These are phyloP conservation scores for Scaeva pyrastri DNA, from an alignment of 2,888 invertebrate genomes.

Conservation along the genomic window DNA sequence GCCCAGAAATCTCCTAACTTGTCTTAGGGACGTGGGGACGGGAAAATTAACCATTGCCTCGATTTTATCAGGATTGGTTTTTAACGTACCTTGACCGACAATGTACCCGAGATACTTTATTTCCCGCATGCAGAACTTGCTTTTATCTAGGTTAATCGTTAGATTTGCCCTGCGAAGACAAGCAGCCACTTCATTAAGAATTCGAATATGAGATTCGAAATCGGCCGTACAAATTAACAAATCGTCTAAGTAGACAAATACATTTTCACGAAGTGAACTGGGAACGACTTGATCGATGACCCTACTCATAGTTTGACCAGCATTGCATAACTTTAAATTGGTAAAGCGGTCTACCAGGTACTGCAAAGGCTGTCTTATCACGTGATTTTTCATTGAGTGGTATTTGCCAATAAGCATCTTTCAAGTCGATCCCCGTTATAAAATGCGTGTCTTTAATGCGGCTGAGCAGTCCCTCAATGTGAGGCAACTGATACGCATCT, in stretches of 20 bases:
- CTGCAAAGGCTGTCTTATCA: background rate
- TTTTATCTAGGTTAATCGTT: background rate
- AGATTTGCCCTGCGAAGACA: conserved; percentile 15
- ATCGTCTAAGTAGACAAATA: conserved; percentile 30
- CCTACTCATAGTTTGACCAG: background rate
- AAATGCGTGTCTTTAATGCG: background rate
- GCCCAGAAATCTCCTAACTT: conserved; percentile 1
- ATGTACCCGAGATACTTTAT: background rate
- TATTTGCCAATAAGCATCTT: background rate
- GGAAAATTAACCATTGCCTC: conserved; percentile 6
- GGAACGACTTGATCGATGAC: background rate
- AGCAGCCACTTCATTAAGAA: conserved; percentile 5
- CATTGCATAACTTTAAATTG: conserved; percentile 2
- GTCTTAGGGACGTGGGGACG: background rate
- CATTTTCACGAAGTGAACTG: background rate
- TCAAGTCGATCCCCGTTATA: background rate
- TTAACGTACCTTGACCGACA: background rate
- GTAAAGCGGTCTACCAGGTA: conserved; percentile 2
- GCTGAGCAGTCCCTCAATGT: background rate
- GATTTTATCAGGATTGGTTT: background rate
- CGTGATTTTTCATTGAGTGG: background rate
- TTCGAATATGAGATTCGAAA: conserved; percentile 6
- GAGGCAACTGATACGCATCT: background rate
- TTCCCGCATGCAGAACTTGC: background rate
- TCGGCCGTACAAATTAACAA: conserved; percentile 13